Evolutionary conservation across 2,113 vertebrate species (phyloP).

Genomic region (Petrocephalus zakoni): DNA sequence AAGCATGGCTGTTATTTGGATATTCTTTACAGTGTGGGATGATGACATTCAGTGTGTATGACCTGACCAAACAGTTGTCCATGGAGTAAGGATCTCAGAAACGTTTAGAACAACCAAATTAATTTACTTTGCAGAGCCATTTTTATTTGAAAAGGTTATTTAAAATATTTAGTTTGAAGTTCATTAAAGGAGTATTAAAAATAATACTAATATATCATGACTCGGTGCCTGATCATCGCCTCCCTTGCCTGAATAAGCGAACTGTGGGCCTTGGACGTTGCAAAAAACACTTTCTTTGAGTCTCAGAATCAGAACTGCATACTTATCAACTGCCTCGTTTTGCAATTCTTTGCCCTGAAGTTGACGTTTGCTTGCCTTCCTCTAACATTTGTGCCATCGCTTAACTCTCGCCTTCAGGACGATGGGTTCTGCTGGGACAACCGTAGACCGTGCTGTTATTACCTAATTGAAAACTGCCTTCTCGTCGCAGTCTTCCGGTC

Average conservation of each 20-base stretch:
- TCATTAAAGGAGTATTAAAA: too few relatives aligned
- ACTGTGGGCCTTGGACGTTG: neutral
- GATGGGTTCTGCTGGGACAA: slow-evolving; percentile 47
- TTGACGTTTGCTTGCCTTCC: too few relatives aligned
- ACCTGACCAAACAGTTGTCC: neutral
- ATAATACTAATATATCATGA: neutral
- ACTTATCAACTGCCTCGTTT: neutral
- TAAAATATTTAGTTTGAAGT: neutral
- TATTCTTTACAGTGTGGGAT: neutral
- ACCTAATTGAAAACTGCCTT: slow-evolving; percentile 37
- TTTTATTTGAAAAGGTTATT: neutral
- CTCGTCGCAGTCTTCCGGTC: neutral
- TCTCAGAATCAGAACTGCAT: neutral
- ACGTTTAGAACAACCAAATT: neutral
- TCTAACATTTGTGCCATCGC: neutral
- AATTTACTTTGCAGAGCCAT: neutral
- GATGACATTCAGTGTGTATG: neutral
- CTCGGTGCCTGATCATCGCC: neutral
- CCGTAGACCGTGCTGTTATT: slow-evolving; percentile 48
- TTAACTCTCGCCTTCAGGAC: slow-evolving; percentile 28
- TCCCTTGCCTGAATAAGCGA: neutral
- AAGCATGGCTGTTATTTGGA: neutral
- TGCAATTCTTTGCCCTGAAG: neutral
- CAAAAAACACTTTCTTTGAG: neutral
- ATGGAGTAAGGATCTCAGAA: neutral